Base-by-base conservation (phyloP, 2,113 vertebrate genomes). In the Tragelaphus imberbis region DNA sequence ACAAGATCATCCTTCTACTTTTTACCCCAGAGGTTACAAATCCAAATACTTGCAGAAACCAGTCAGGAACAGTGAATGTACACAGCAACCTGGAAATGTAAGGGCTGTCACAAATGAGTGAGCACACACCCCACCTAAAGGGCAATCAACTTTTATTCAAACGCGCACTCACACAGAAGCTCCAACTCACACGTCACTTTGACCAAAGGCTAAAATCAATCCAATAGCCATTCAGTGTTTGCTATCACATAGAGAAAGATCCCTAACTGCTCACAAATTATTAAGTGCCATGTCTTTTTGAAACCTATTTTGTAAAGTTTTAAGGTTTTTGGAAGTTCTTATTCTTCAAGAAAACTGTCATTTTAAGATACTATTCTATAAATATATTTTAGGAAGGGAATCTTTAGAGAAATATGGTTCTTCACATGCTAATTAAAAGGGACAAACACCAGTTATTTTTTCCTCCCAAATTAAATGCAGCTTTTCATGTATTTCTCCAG, bases 361-460 rank as follows among this genome's bases (percentile, higher is more conserved):
- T 88, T 95, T 97, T 87, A 90, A 96, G 68, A 91, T 3, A 15
- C 21, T 68, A n/a, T 65, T 84, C 90, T 85, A 94, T 80, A 96
- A 90, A 68, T 84, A 84, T 0, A 90, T 16, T 92, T 47, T 51
- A 80, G 80, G 88, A 81, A 93, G 12, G 4, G 30, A 84, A 49
- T 90, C 30, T 63, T 92, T 47, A 77, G 84, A 97, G 63, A 90
- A 89, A 90, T 59, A 49, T 0, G 12, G 33, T 87, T 90, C 53
- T 88, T 97, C 19, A 13, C 10, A 95, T 0, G 28, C 58, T 55
- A 59, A 97, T 84, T 93, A 88, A 94, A 93, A 97, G 49, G 49
- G 71, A 91, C 77, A 93, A 82, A 71, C 16, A 79, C n/a, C 61
- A 33, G 21, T 61, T 93, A 40, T 80, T 84, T 65, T 56, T 86